Conservation (phyloP, 2,113 vertebrate species). For the Ammodytes marinus region DNA sequence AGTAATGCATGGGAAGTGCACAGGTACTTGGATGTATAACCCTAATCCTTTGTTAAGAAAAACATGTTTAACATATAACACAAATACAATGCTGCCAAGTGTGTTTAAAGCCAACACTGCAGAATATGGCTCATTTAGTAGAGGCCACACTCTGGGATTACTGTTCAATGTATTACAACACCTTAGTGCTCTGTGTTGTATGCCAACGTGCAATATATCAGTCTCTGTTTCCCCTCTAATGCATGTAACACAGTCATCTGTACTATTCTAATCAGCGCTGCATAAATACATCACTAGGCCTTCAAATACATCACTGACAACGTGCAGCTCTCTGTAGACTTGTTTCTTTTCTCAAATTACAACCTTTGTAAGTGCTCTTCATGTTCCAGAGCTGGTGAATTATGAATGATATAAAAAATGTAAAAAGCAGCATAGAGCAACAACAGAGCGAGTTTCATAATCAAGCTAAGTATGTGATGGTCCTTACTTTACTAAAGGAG, state of each 20-base stretch:
- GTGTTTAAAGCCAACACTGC: constrained; percentile 50
- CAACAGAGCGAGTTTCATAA: constrained; percentile 66
- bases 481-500: constrained; percentile 75
- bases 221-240: constrained; percentile 68
- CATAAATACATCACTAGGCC: constrained; percentile 75
- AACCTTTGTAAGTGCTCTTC: constrained; percentile 64
- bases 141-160: constrained; percentile 51
- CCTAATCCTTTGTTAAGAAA: too few species aligned
- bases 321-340: constrained; percentile 41
- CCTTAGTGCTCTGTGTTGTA: constrained; percentile 23
- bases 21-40: too few species aligned
- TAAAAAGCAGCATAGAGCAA: constrained; percentile 59
- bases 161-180: constrained; percentile 67
- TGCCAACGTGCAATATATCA: constrained; percentile 71
- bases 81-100: constrained; percentile 32
- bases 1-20: too few species aligned
- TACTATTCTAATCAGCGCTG: constrained; percentile 75
- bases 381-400: constrained; percentile 71
- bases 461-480: constrained; percentile 67
- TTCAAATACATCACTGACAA: too few species aligned
- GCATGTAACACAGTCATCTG: constrained; percentile 69
- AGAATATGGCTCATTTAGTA: constrained; percentile 48
- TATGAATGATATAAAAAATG: constrained; percentile 80
- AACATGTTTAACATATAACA: constrained; percentile 40
- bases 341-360: constrained; percentile 70